Base-by-base conservation (phyloP, 2,888 invertebrate species). In the Andrena praecox region DNA sequence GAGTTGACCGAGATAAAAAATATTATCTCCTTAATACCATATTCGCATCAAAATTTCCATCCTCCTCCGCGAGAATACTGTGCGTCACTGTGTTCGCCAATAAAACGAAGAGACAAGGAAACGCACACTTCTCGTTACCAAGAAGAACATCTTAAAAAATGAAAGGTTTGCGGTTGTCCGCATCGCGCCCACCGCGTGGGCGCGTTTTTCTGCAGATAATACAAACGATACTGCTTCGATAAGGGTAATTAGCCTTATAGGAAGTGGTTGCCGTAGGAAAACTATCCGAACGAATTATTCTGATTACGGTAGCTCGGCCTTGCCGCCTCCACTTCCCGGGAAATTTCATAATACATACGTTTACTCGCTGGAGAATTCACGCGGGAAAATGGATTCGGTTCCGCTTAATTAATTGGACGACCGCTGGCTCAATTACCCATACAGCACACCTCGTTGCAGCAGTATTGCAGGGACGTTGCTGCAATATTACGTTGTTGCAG, bases 171-270 rank as follows among this genome's bases (percentile, higher is more conserved):
- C 62, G 77, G 73, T 78, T 66, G 12, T 52, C 16, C 59, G 52
- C 59, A n/a, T 48, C 27, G 2, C 35, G 3, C 60, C 63, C 68
- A n/a, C 63, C 31, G 16, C 3, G 29, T 27, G 24, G n/a, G 35
- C 60, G 24, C 29, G 56, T 27, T 68, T 62, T 74, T 35, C 42
- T 42, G 16, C 5, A 42, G 84, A 87, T 87, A 87, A 24, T 54
- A 73, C 59, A 74, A 78, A 84, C 81, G 83, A 86, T 80, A 86
- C 70, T 16, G 56, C 27, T 29, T 3, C 70, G 88, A 88, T 88
- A 88, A 85, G 69, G 20, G 77, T 80, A 88, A 88, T 88, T 84
- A 85, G 77, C 68, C 76, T 82, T 81, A 73, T 88, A 88, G 88
- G 88, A 88, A 88, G 88, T 88, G 88, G 88, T 83, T 80, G 67